A percentile compares a stretch with the other conserved stretches of the same genome.
phyloP scores from a whole-genome alignment of 2,888 invertebrate genomes.

The Hydriomena furcata region DNA sequence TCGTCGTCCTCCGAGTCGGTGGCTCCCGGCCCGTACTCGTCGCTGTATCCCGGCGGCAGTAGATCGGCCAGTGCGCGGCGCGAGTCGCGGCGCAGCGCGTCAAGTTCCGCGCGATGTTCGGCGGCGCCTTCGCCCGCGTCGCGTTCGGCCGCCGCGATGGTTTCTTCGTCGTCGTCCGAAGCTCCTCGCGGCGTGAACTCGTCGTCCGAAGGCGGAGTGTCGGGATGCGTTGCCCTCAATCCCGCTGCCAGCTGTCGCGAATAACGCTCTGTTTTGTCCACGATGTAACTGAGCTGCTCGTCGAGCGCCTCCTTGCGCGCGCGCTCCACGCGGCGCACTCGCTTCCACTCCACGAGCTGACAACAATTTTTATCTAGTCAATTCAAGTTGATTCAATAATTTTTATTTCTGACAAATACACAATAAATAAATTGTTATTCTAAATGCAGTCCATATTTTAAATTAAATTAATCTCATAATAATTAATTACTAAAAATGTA shows the following conservation, averaged over 20 bases:
- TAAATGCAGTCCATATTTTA: no score
- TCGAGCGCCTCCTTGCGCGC: slow-evolving; percentile 97
- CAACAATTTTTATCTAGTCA: no score
- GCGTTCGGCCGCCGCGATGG: slow-evolving; percentile 93
- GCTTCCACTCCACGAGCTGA: slow-evolving; percentile 96
- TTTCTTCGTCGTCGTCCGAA: slow-evolving; percentile 95
- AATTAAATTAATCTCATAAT: no score
- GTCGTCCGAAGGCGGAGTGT: slow-evolving; percentile 76
- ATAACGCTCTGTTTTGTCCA: slow-evolving; percentile 99
- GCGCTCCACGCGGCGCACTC: slow-evolving; percentile 95
- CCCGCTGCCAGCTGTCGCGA: slow-evolving; percentile 95
- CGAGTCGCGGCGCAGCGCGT: slow-evolving; percentile 93
- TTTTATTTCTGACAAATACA: no score
- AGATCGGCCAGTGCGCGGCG: slow-evolving; percentile 94
- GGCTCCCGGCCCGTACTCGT: slow-evolving; percentile 51
- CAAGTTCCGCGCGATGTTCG: slow-evolving; percentile 88
- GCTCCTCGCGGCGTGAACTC: slow-evolving; percentile 92
- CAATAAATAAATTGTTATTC: no score
- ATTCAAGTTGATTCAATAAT: no score
- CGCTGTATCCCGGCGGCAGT: slow-evolving; percentile 91
- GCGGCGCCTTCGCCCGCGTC: slow-evolving; percentile 83
- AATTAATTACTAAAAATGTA: no score
- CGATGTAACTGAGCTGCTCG: slow-evolving; percentile 98
- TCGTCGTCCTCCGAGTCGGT: slow-evolving; percentile 87
- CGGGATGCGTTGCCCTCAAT: slow-evolving; percentile 66